Base-by-base conservation (phyloP, 1,140 invertebrate species). In the Pararge aegeria region DNA sequence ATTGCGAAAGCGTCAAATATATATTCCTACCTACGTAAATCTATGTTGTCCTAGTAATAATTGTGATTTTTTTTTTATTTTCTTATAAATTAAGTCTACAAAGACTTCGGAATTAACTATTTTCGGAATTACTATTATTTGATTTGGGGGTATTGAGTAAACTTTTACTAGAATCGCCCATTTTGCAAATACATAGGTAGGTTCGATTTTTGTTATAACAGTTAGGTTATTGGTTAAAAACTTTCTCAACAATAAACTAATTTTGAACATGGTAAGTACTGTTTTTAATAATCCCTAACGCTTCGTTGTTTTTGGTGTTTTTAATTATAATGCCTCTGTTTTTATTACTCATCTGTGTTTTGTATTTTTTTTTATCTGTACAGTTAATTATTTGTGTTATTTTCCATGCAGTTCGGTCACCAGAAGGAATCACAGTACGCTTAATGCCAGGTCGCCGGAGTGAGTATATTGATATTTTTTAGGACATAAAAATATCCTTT, bases 401-500 rank as follows among this genome's bases (percentile, higher is more conserved):
- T 74, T 78, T 76, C 55, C 75, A 67, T 63, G 68, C 89, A 91
- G 89, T 90, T 80, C 88, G 86, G 29, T 80, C 84, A 19, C 73
- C 78, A 12, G 89, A 91, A 57, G 87, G 86, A 63, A 90, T 90
- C 46, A 91, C 87, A 44, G 87, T 91, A 53, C 89, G 88, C 49
- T 72, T 91, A 37, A 79, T 89, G 80, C 88, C 88, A 29, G 88
- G 88, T 61, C 85, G 87, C 55, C 89, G 88, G 54, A 90, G 89
- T 90, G 80, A 90, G 89, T 83, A 78, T 74, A 75, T 79, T 42
- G 70, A 78, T 53, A 80, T 73, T 62, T 69, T 73, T 61, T 49
- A 49, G n/a, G 46, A n/a, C 15, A 34, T 12, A 4, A 2, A 7
- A 37, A 37, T n/a, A n/a, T n/a, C n/a, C n/a, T n/a, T n/a, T n/a